Evolutionary conservation across 2,888 invertebrate species (phyloP).

Genomic region (Coenonympha arcania): DNA sequence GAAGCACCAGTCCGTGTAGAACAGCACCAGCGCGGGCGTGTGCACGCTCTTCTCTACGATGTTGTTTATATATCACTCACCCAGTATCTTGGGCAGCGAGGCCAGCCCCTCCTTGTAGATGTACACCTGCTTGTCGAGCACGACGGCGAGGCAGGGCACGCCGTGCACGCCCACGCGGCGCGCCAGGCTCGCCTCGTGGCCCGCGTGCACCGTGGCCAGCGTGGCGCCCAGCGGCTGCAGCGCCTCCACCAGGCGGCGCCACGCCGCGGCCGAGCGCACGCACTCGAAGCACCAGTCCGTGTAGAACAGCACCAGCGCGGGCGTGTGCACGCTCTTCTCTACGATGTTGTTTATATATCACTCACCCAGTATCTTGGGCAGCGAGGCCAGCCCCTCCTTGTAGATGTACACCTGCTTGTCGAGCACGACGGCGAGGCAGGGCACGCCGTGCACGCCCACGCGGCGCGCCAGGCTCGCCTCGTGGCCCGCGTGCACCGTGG

Average conservation of each 20-base stretch:
- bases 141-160: too few relatives aligned
- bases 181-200: neutral
- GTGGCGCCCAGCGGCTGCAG: too few relatives aligned
- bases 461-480: slow-evolving; percentile 84
- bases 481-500: slow-evolving; percentile 85
- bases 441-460: slow-evolving; percentile 86
- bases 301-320: too few relatives aligned
- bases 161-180: too few relatives aligned
- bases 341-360: too few relatives aligned
- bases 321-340: too few relatives aligned
- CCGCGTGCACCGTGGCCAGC: neutral
- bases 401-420: slow-evolving; percentile 90
- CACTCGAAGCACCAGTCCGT: too few relatives aligned
- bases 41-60: slow-evolving; percentile 87
- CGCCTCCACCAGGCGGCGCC: neutral
- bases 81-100: too few relatives aligned
- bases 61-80: too few relatives aligned
- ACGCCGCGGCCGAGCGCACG: too few relatives aligned
- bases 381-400: slow-evolving; percentile 84
- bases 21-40: slow-evolving; percentile 88
- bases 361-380: slow-evolving; percentile 86
- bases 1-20: slow-evolving; percentile 97
- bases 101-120: too few relatives aligned
- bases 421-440: slow-evolving; percentile 84
- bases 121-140: too few relatives aligned